Base-by-base conservation (phyloP, 2,797 vertebrate genomes). In the Synanceia verrucosa region DNA sequence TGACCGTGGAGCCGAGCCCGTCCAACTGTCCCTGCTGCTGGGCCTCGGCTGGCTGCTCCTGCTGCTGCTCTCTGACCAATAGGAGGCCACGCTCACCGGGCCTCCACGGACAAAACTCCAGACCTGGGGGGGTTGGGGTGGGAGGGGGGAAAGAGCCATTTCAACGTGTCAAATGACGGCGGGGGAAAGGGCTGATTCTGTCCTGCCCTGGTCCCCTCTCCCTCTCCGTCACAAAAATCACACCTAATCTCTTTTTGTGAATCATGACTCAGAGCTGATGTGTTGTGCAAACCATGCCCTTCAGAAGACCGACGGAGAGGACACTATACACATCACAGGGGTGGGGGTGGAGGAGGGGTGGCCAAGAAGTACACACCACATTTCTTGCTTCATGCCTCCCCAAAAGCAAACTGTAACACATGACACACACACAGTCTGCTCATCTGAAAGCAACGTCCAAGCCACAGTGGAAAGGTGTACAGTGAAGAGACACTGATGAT, bases 181-280 rank as follows among this genome's bases (percentile, higher is more conserved):
- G 78, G 66, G 71, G 67, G 50, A 63, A 65, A 61, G 71, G 73
- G 63, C 77, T 33, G 11, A 52, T 51, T 47, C 73, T 24, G 62
- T 58, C 70, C 70, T 33, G 39, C 70, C 73, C 79, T 36, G 18
- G 65, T 56, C 41, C 75, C 79, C 31, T 13, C 72, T 59, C 50
- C 64, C 28, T 70, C 55, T 41, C 78, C n/a, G 46, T 78, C 87
- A 81, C 77, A 59, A 43, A 60, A 87, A 63, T 73, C 87, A 88
- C 86, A 81, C 51, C 80, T 79, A 62, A 63, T 86, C 78, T 83
- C 82, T 87, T 88, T 87, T 85, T 90, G 86, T 89, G 85, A 86
- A 86, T 80, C 79, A 87, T 87, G 80, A 86, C 84, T 82, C 71
- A 44, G 74, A 82, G 69, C 77, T 56, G 76, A 84, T 71, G 73